phyloP scores from a whole-genome alignment of 2,888 invertebrate species.

The Macaria liturata region DNA sequence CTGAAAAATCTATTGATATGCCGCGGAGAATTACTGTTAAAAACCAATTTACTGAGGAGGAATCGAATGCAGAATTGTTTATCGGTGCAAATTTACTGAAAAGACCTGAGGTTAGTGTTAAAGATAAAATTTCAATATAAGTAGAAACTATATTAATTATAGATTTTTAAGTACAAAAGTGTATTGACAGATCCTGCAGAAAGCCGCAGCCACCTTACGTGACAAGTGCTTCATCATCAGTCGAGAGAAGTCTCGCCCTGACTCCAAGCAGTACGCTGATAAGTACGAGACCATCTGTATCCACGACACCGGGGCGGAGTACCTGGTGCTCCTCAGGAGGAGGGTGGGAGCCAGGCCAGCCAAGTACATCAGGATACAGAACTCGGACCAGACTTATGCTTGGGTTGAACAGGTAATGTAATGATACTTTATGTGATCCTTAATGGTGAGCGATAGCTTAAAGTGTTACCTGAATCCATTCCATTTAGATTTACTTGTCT shows the following conservation, averaged over 20 bases:
- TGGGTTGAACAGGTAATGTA: constrained; percentile 76
- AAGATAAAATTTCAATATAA: no score
- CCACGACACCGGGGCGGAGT: constrained; percentile 76
- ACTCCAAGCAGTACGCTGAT: constrained; percentile 63
- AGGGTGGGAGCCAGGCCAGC: constrained; percentile 69
- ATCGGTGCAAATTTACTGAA: no score
- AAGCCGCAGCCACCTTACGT: constrained; percentile 72
- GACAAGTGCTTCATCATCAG: constrained; percentile 85
- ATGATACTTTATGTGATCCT: no score
- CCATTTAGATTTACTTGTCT: no score
- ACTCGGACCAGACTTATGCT: constrained; percentile 62
- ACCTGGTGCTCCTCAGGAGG: constrained; percentile 80
- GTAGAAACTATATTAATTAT: no score
- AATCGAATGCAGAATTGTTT: no score
- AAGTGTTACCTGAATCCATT: no score
- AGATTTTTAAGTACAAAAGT: no score
- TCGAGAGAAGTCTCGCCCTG: constrained; percentile 79
- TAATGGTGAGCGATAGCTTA: background rate
- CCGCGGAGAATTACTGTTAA: no score
- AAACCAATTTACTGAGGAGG: no score
- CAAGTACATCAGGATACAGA: constrained; percentile 70
- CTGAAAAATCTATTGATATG: no score
- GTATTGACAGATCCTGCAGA: constrained; percentile 64
- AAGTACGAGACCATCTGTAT: constrained; percentile 77
- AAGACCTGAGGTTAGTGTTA: no score